Evolutionary conservation across 2,797 vertebrate species (phyloP).

Genomic region (Hemitrygon akajei): DNA sequence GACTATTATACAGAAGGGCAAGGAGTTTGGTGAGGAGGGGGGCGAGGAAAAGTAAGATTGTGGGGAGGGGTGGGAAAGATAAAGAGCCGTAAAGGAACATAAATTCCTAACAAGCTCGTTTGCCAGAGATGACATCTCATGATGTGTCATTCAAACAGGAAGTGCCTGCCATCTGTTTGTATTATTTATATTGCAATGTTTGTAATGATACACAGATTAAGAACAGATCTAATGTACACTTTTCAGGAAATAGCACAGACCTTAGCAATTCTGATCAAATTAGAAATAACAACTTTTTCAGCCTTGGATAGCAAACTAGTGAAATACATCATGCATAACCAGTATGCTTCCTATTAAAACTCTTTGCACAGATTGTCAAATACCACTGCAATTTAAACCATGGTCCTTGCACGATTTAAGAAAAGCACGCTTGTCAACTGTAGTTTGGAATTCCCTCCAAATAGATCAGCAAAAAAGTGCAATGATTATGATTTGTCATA

Average conservation of each 20-base stretch:
- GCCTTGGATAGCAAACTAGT: neutral
- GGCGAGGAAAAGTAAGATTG: too few species aligned
- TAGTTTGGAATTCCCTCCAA: neutral
- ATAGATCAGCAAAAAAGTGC: neutral
- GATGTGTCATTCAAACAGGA: slow-evolving; percentile 14
- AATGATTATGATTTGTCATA: neutral
- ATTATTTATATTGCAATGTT: neutral
- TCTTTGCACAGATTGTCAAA: neutral
- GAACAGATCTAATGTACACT: neutral
- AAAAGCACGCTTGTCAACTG: neutral
- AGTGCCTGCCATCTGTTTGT: slow-evolving; percentile 18
- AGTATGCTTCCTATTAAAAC: neutral
- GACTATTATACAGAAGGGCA: neutral
- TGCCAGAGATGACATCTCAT: slow-evolving; percentile 10
- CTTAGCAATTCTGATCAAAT: neutral
- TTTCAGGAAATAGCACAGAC: slow-evolving; percentile 26
- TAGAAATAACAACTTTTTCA: neutral
- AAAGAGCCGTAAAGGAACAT: neutral
- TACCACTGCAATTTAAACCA: neutral
- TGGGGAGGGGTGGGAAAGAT: too few species aligned
- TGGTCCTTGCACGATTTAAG: neutral
- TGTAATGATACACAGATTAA: neutral
- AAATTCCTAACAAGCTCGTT: neutral
- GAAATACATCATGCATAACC: neutral
- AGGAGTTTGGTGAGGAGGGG: neutral